Base-by-base conservation (phyloP, 2,888 invertebrate species). In the Plemyria rubiginata region DNA sequence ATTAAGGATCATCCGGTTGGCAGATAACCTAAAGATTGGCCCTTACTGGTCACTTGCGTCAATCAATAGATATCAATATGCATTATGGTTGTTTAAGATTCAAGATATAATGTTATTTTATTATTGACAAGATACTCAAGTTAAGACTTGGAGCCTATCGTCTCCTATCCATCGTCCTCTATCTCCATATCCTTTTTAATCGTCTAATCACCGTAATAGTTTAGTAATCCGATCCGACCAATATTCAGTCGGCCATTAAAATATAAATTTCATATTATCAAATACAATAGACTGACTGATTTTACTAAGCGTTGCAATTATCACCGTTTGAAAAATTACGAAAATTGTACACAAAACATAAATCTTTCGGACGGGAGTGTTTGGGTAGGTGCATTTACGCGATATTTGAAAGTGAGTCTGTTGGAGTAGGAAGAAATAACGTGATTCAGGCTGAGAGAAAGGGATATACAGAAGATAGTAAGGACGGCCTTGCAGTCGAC, bases 401-500 rank as follows among this genome's bases (percentile, higher is more conserved):
- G 77, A 70, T 73, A 74, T 74, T 79, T 79, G 84, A 86, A 86
- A 88, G 86, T 81, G 86, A 88, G 83, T 81, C 74, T 75, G 79
- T 75, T 70, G n/a, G 75, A 85, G 78, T 46, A 70, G 77, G 80
- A 86, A 70, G 59, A 67, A 41, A 29, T 9, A 65, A 77, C 65
- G 15, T 52, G 49, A 48, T 16, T 54, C 41, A 53, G 50, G 48
- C 50, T 68, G 77, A 51, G 51, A 67, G 84, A 90, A 70, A 73
- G 88, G 80, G 90, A 91, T 72, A 73, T 70, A 70, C 66, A 68
- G 78, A 79, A 78, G 76, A 80, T 88, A 86, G 89, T 89, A 87
- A 84, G 81, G 75, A 75, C 86, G 86, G 87, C 87, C 89, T 88
- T 86, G 87, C 73, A 68, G 76, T 78, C 85, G 88, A 88, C 90